A percentile compares a stretch with the other conserved stretches of the same genome.
Conservation (phyloP, 2,113 vertebrate genomes). For the Silurus meridionalis region DNA sequence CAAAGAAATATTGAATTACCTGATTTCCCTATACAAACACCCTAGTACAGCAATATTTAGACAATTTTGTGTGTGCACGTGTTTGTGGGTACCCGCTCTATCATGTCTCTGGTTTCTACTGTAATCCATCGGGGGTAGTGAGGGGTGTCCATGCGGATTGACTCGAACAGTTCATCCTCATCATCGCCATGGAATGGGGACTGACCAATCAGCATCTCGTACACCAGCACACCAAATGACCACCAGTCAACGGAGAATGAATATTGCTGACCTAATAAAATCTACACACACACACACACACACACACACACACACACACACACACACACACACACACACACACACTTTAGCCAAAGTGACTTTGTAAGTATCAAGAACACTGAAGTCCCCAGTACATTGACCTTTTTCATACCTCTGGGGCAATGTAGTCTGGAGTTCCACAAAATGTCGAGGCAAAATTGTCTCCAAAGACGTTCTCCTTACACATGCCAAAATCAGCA, state of each 20-base stretch:
- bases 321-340: background rate
- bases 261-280: slow-evolving; percentile 88
- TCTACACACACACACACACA: slow-evolving; percentile 68
- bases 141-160: slow-evolving; percentile 87
- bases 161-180: slow-evolving; percentile 96
- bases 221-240: slow-evolving; percentile 95
- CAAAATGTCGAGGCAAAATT: slow-evolving; percentile 90
- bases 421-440: slow-evolving; percentile 96
- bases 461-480: slow-evolving; percentile 84
- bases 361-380: background rate
- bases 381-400: background rate
- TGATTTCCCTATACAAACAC: background rate
- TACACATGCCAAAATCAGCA: slow-evolving; percentile 98
- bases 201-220: slow-evolving; percentile 97
- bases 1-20: background rate
- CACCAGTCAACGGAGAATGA: slow-evolving; percentile 98
- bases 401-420: slow-evolving; percentile 75
- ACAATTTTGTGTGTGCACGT: background rate
- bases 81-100: slow-evolving; percentile 80
- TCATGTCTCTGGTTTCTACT: slow-evolving; percentile 85
- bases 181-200: slow-evolving; percentile 96
- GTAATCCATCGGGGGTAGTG: slow-evolving; percentile 94
- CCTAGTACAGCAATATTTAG: background rate
- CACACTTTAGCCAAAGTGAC: slow-evolving; percentile 5
- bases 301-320: slow-evolving; percentile 19